phyloP scores from a whole-genome alignment of 2,888 invertebrate genomes.

The Himalopsyche kuldschensis region DNA sequence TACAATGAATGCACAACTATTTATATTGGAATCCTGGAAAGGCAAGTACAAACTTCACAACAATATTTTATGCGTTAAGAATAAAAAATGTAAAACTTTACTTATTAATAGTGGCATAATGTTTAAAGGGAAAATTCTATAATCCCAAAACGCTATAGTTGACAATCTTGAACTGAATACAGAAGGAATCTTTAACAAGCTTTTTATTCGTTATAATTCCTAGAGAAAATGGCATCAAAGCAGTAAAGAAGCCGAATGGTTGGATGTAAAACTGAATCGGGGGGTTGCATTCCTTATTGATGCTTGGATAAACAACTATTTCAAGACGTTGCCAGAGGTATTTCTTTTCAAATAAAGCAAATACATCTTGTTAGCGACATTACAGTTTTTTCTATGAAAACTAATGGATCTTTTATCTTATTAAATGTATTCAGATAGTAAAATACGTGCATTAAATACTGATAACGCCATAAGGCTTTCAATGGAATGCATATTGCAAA shows the following conservation, averaged over 20 bases:
- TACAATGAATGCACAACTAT: too few relatives aligned
- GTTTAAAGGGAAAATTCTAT: too few relatives aligned
- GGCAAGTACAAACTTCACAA: too few relatives aligned
- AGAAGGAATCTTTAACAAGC: neutral
- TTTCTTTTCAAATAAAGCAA: neutral
- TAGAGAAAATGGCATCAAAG: constrained; percentile 15
- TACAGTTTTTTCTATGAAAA: neutral
- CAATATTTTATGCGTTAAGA: too few relatives aligned
- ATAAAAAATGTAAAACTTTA: too few relatives aligned
- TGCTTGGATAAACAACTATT: neutral
- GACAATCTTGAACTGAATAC: neutral
- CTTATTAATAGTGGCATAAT: too few relatives aligned
- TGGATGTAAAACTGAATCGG: neutral
- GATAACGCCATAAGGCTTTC: too few relatives aligned
- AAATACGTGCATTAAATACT: too few relatives aligned
- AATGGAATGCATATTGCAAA: too few relatives aligned
- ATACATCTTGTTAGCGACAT: neutral
- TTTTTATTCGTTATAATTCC: constrained; percentile 13
- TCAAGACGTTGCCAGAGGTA: neutral
- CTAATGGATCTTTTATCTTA: neutral
- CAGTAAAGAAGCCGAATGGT: neutral
- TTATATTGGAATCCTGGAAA: too few relatives aligned
- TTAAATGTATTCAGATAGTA: too few relatives aligned
- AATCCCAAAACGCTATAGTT: neutral
- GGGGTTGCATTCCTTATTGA: neutral